A percentile compares a stretch with the other conserved stretches of the same genome.
Conservation (phyloP, 2,888 invertebrate species). For the Polylopha cassiicola region DNA sequence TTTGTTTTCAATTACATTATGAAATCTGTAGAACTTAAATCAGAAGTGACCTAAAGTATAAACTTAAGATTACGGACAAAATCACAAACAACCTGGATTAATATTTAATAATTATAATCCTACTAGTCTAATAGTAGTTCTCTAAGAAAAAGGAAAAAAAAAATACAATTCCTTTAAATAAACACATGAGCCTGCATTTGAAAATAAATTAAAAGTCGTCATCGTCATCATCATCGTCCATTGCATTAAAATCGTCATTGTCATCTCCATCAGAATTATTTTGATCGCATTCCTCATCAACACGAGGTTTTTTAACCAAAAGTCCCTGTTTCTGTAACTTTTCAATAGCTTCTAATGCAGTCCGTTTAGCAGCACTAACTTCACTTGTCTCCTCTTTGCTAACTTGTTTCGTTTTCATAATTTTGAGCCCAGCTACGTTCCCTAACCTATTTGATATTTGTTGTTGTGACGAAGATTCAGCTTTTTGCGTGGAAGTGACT, state of each 20-base stretch:
- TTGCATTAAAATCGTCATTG: slow-evolving; percentile 37
- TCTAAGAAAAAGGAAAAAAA: too few relatives aligned
- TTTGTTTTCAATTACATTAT: too few relatives aligned
- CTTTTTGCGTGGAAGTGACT: slow-evolving; percentile 53
- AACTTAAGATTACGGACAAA: too few relatives aligned
- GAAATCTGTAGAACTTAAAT: too few relatives aligned
- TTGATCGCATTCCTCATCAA: slow-evolving; percentile 47
- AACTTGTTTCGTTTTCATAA: slow-evolving; percentile 54
- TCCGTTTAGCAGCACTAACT: slow-evolving; percentile 44
- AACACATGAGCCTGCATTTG: too few relatives aligned
- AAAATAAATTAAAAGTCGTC: slow-evolving; percentile 6
- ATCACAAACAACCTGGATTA: too few relatives aligned
- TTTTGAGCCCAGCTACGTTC: slow-evolving; percentile 52
- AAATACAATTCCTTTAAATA: too few relatives aligned
- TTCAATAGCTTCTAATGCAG: slow-evolving; percentile 63
- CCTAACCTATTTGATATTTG: slow-evolving; percentile 54
- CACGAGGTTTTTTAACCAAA: slow-evolving; percentile 61
- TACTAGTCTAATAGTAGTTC: too few relatives aligned
- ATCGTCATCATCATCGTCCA: too few relatives aligned
- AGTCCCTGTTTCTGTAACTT: slow-evolving; percentile 65
- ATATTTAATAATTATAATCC: too few relatives aligned
- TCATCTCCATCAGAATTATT: slow-evolving; percentile 38
- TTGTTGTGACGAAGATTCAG: slow-evolving; percentile 48
- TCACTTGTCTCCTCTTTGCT: slow-evolving; percentile 48
- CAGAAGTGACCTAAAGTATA: too few relatives aligned